phyloP scores from a whole-genome alignment of 2,888 invertebrate genomes.

The Myathropa florea region DNA sequence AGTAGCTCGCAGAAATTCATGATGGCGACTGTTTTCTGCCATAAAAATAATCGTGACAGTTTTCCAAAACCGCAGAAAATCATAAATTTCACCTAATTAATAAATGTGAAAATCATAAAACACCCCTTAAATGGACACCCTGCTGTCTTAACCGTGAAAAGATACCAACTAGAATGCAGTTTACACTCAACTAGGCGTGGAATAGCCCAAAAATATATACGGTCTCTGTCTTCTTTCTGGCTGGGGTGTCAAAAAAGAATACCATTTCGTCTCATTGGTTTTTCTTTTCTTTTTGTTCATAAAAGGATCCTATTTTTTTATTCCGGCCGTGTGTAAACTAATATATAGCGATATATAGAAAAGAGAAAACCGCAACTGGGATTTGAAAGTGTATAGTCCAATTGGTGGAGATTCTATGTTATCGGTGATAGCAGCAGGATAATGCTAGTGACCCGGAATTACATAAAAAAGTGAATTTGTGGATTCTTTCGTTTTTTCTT shows the following conservation, averaged over 20 bases:
- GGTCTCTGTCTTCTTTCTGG: constrained; percentile 29
- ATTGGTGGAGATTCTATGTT: constrained; percentile 28
- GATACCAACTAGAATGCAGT: constrained; percentile 5
- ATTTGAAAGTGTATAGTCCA: constrained; percentile 28
- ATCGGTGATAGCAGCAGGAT: constrained; percentile 35
- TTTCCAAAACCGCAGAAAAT: constrained; percentile 68
- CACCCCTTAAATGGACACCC: constrained; percentile 24
- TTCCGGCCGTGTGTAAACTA: constrained; percentile 17
- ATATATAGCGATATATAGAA: constrained; percentile 11
- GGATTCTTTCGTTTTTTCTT: constrained; percentile 15
- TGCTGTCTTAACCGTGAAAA: constrained; percentile 4
- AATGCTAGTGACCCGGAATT: constrained; percentile 48
- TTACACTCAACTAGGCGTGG: not conserved
- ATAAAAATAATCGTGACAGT: constrained; percentile 69
- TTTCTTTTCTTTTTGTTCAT: constrained; percentile 57
- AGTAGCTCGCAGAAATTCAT: constrained; percentile 59
- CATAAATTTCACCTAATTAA: constrained; percentile 47
- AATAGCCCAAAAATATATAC: constrained; percentile 21
- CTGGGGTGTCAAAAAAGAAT: constrained; percentile 63
- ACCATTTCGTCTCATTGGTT: constrained; percentile 53
- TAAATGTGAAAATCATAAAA: constrained; percentile 57
- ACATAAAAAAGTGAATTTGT: constrained; percentile 65
- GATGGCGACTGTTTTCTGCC: constrained; percentile 71
- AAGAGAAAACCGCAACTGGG: constrained; percentile 1
- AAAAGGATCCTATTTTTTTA: constrained; percentile 55